phyloP scores from a whole-genome alignment of 2,888 invertebrate genomes.

The Yponomeuta malinellus region DNA sequence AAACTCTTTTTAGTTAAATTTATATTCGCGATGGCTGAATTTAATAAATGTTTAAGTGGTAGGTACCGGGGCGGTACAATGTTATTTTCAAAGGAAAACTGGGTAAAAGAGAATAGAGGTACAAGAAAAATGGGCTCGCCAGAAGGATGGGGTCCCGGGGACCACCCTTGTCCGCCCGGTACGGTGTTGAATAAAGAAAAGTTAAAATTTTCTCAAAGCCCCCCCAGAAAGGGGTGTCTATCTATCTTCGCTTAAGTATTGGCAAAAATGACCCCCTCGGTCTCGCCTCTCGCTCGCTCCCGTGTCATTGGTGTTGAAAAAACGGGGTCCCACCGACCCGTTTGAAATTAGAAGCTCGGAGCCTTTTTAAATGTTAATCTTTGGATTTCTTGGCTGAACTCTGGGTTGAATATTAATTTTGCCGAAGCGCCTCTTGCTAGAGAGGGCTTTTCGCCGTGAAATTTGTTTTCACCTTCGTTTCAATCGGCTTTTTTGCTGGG shows the following conservation, averaged over 20 bases:
- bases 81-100: conserved; percentile 42
- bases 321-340: conserved; percentile 8
- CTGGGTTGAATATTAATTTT: conserved; percentile 14
- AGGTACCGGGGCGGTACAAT: conserved; percentile 30
- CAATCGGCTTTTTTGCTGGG: conserved; percentile 10
- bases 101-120: conserved; percentile 65
- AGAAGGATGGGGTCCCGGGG: conserved; percentile 24
- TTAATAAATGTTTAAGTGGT: conserved; percentile 70
- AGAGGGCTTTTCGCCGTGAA: not conserved
- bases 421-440: not conserved
- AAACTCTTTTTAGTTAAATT: conserved; percentile 56
- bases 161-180: conserved; percentile 33
- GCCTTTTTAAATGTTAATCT: conserved; percentile 21
- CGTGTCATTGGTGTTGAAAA: conserved; percentile 54
- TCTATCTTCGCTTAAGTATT: conserved; percentile 74
- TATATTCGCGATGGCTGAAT: conserved; percentile 59
- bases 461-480: not conserved
- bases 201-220: conserved; percentile 73
- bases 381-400: conserved; percentile 15
- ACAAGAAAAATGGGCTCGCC: conserved; percentile 59
- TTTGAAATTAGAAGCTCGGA: conserved; percentile 16
- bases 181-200: conserved; percentile 69
- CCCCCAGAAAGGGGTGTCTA: conserved; percentile 46
- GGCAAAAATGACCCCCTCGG: conserved; percentile 66
- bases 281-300: conserved; percentile 46